A percentile compares a stretch with the other conserved stretches of the same genome.
These are phyloP conservation scores for Drosophila neonasuta DNA, from an alignment of 2,888 invertebrate species.

Conservation along the genomic window DNA sequence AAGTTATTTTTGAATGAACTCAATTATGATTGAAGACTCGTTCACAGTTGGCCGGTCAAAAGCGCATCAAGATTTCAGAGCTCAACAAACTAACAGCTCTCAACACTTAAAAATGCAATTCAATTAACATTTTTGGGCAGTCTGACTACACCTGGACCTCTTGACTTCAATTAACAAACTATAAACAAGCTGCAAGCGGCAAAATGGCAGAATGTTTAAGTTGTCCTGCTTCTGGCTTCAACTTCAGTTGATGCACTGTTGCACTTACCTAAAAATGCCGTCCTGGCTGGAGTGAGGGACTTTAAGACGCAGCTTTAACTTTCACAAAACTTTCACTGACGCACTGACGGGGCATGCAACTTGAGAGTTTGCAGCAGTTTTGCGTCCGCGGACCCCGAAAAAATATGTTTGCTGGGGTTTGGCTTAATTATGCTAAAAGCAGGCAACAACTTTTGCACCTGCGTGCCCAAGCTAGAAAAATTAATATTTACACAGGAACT, in stretches of 20 bases:
- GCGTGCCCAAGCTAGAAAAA: constrained; percentile 42
- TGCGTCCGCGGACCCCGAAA: constrained; percentile 5
- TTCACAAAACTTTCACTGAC: constrained; percentile 37
- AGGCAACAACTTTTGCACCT: constrained; percentile 56
- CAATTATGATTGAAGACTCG: not conserved
- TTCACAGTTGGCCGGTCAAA: not conserved
- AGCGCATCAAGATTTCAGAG: not conserved
- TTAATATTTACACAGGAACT: constrained; percentile 53
- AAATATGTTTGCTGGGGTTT: constrained; percentile 11
- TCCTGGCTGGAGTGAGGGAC: constrained; percentile 22
- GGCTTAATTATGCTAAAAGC: constrained; percentile 72
- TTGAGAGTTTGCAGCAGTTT: constrained; percentile 4
- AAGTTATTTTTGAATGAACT: not conserved
- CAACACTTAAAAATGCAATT: constrained; percentile 38
- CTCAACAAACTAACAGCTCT: not conserved
- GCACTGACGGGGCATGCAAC: constrained; percentile 5
- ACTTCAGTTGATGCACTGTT: constrained; percentile 1
- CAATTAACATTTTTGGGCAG: constrained; percentile 42
- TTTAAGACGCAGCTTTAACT: constrained; percentile 51
- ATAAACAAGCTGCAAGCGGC: constrained; percentile 50
- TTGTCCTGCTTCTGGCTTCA: constrained; percentile 10
- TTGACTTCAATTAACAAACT: constrained; percentile 65
- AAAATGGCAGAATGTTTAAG: constrained; percentile 14
- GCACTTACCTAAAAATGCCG: constrained; percentile 62
- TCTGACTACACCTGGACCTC: constrained; percentile 3